Percentiles rank a stretch among this genome's conserved stretches.
Conservation (phyloP, 2,797 vertebrate species). For the Odontamblyopus lacepedii region DNA sequence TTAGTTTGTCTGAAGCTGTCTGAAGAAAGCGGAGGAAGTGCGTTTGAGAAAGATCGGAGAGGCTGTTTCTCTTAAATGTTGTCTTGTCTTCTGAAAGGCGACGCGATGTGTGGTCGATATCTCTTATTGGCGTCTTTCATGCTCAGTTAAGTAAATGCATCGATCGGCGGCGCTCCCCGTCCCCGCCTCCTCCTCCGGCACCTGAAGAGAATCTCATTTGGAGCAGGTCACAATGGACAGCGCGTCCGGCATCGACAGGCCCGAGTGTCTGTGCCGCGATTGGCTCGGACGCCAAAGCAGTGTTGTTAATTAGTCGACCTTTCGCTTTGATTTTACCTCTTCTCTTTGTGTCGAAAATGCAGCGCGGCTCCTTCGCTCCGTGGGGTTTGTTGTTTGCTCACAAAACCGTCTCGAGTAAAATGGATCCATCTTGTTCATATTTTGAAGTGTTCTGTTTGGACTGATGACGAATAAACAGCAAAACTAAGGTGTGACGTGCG, state of each 20-base stretch:
- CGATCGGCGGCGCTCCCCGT: conserved; percentile 72
- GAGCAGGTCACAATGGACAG: conserved; percentile 78
- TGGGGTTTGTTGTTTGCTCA: conserved; percentile 4
- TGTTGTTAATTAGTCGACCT: conserved; percentile 69
- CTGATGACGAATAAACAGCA: not conserved
- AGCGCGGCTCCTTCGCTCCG: conserved; percentile 45
- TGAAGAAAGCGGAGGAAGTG: conserved; percentile 51
- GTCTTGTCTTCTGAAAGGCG: conserved; percentile 68
- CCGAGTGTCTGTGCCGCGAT: conserved; percentile 79
- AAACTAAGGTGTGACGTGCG: not conserved
- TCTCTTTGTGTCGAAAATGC: conserved; percentile 61
- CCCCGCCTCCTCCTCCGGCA: conserved; percentile 35
- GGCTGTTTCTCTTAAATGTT: conserved; percentile 64
- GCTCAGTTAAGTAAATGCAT: conserved; percentile 87
- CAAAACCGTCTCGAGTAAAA: not conserved
- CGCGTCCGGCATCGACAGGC: conserved; percentile 81
- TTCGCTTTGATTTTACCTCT: conserved; percentile 65
- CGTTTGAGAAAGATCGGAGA: conserved; percentile 62
- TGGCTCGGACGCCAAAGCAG: conserved; percentile 65
- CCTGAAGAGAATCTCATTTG: conserved; percentile 79
- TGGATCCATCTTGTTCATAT: not conserved
- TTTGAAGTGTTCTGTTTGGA: not conserved
- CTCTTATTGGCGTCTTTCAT: conserved; percentile 80
- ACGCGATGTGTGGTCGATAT: conserved; percentile 70
- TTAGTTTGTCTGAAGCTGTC: conserved; percentile 44